Evolutionary conservation across 2,888 invertebrate genomes (phyloP).

Genomic region (Dromius quadrimaculatus): DNA sequence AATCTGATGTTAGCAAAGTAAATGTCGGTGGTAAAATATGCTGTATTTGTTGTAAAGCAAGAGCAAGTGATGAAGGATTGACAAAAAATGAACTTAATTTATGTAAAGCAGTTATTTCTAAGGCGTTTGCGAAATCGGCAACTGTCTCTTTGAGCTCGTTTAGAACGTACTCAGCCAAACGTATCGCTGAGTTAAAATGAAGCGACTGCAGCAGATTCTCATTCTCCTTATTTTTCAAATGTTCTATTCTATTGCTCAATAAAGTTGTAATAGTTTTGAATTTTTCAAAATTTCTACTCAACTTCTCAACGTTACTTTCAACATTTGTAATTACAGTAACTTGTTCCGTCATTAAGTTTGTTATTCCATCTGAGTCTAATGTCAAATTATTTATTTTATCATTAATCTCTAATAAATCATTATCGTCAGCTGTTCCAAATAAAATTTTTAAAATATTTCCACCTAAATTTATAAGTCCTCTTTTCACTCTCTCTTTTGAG

Average conservation of each 20-base stretch:
- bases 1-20: slow-evolving; percentile 4
- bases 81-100: slow-evolving; percentile 38
- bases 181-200: slow-evolving; percentile 17
- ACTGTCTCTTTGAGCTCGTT: slow-evolving; percentile 39
- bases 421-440: slow-evolving; percentile 36
- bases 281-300: slow-evolving; percentile 7
- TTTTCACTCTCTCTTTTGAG: not conserved
- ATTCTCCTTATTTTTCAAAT: not conserved
- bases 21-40: slow-evolving; percentile 12
- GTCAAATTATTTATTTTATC: slow-evolving; percentile 31
- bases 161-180: slow-evolving; percentile 17
- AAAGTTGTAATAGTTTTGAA: not conserved
- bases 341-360: slow-evolving; percentile 29
- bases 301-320: not conserved
- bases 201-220: not conserved
- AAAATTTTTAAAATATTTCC: slow-evolving; percentile 34
- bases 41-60: slow-evolving; percentile 18
- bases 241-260: not conserved
- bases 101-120: slow-evolving; percentile 36
- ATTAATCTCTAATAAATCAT: slow-evolving; percentile 27
- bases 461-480: slow-evolving; percentile 32
- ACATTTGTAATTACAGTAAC: slow-evolving; percentile 28
- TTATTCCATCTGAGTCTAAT: not conserved
- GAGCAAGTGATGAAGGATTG: slow-evolving; percentile 5
- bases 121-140: slow-evolving; percentile 12